Conservation (phyloP, 2,888 invertebrate genomes). For the Aspidiotus rigidus region DNA sequence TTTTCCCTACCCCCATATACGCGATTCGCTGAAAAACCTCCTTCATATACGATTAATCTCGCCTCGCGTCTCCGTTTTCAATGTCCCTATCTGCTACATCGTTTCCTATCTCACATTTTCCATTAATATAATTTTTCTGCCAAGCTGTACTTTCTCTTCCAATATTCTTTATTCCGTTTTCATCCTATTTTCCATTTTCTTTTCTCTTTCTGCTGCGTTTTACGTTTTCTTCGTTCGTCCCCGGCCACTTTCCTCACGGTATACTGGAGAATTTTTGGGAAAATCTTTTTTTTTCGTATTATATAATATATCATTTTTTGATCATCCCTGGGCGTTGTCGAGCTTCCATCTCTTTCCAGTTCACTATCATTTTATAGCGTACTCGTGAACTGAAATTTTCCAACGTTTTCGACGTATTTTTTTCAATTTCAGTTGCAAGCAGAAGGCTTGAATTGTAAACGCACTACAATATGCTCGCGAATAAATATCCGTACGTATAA, state of each 20-base stretch:
- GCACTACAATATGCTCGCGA: too few species aligned
- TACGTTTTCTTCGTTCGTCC: background rate
- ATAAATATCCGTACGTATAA: too few species aligned
- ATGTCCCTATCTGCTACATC: conserved; percentile 29
- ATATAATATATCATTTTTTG: conserved; percentile 31
- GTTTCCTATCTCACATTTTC: conserved; percentile 31
- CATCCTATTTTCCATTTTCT: conserved; percentile 32
- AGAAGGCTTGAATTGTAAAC: too few species aligned
- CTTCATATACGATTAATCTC: conserved; percentile 28
- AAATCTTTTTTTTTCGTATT: conserved; percentile 8
- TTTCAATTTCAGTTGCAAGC: background rate
- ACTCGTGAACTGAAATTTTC: background rate
- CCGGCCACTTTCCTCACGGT: background rate
- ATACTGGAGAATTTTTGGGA: background rate
- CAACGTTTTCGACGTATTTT: conserved; percentile 22
- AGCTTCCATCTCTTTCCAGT: conserved; percentile 11
- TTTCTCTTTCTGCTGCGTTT: conserved; percentile 6
- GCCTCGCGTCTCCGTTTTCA: conserved; percentile 11
- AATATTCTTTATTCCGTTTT: conserved; percentile 32
- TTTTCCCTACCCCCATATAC: conserved; percentile 27
- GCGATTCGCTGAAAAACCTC: conserved; percentile 23
- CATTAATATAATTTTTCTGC: conserved; percentile 33
- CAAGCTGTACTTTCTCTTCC: conserved; percentile 31
- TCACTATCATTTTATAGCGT: background rate
- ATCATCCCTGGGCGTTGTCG: conserved; percentile 34